These are phyloP conservation scores for Drosophila engyochracea DNA, from an alignment of 2,888 invertebrate species.

Conservation along the genomic window DNA sequence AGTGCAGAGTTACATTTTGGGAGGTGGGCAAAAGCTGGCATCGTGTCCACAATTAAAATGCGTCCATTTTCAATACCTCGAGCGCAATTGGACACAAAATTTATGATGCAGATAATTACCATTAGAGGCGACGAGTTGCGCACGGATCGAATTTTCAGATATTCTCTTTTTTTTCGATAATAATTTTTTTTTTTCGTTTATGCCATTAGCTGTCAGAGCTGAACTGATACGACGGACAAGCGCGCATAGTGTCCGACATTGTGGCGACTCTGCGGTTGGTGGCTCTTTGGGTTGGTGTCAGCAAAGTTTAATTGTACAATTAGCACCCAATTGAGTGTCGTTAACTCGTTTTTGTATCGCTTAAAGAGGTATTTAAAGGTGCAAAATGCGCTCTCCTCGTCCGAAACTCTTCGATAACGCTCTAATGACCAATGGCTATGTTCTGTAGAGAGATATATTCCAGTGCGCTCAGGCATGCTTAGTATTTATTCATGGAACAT, in stretches of 20 bases:
- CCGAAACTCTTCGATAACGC: conserved; percentile 8
- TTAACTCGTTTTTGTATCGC: conserved; percentile 71
- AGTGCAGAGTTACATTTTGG: conserved; percentile 4
- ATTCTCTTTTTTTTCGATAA: conserved; percentile 7
- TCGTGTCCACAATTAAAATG: conserved; percentile 58
- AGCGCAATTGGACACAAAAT: conserved; percentile 68
- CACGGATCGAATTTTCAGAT: conserved; percentile 23
- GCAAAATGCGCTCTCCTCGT: conserved; percentile 49
- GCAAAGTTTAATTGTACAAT: conserved; percentile 78
- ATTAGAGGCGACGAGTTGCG: conserved; percentile 55
- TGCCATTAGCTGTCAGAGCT: conserved; percentile 62
- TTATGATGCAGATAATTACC: conserved; percentile 80
- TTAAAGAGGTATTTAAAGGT: conserved; percentile 67
- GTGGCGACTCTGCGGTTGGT: conserved; percentile 21
- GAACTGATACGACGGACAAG: conserved; percentile 52
- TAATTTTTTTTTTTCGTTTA: conserved; percentile 41
- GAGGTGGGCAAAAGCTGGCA: conserved; percentile 8
- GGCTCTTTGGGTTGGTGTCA: conserved; percentile 19
- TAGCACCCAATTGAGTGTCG: conserved; percentile 81
- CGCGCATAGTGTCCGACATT: conserved; percentile 18
- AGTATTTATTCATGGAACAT: not conserved
- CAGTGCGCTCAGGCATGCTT: not conserved
- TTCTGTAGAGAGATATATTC: conserved; percentile 3
- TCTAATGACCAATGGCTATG: conserved; percentile 1
- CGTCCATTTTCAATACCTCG: conserved; percentile 48